phyloP scores from a whole-genome alignment of 2,797 vertebrate genomes.

The Sarcoramphus papa region DNA sequence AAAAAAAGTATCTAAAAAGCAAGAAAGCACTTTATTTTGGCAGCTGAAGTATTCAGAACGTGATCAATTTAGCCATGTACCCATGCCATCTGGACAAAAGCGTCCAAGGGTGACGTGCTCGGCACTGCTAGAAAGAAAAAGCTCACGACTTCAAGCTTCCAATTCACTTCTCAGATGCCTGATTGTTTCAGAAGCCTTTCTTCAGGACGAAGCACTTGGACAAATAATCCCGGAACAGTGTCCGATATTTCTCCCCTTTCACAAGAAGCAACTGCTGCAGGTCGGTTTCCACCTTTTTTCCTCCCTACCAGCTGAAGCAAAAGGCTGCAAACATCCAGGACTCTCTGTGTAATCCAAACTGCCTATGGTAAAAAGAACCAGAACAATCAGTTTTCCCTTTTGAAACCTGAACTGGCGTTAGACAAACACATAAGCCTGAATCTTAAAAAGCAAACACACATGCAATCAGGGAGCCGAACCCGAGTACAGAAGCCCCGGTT shows the following conservation, averaged over 20 bases:
- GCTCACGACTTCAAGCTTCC: not conserved
- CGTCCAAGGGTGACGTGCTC: not conserved
- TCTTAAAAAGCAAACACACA: no score
- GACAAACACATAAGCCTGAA: not conserved
- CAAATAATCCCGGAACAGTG: conserved; percentile 31
- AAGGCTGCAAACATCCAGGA: conserved; percentile 35
- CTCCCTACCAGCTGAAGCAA: not conserved
- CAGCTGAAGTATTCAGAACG: not conserved
- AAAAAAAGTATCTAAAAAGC: not conserved
- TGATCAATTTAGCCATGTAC: conserved; percentile 36
- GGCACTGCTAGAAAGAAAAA: not conserved
- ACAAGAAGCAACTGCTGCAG: not conserved
- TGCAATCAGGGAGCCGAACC: fast-evolving
- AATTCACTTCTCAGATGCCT: conserved; percentile 5
- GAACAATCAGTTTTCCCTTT: not conserved
- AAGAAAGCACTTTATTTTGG: not conserved
- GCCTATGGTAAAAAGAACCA: conserved; percentile 22
- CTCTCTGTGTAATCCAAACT: not conserved
- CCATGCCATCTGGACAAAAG: conserved; percentile 46
- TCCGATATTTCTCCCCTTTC: not conserved
- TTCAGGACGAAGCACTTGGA: not conserved
- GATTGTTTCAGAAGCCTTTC: conserved; percentile 12
- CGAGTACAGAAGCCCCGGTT: fast-evolving
- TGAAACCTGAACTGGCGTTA: not conserved
- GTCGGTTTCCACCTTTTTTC: not conserved